These are phyloP conservation scores for Crenichthys baileyi DNA, from an alignment of 2,797 vertebrate species.

Conservation along the genomic window DNA sequence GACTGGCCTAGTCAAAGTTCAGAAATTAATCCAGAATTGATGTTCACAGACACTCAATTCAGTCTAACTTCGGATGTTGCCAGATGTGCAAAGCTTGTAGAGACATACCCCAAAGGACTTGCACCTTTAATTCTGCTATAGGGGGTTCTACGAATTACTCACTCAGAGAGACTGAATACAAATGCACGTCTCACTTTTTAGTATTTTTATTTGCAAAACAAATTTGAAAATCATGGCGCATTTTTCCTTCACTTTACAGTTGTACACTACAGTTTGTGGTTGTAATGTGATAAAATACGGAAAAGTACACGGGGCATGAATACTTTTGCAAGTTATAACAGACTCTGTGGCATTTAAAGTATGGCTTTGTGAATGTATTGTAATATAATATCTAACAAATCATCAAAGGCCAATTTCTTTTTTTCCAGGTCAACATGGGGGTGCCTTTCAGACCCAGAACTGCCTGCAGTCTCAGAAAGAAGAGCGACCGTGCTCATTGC, in stretches of 20 bases:
- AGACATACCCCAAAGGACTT: background rate
- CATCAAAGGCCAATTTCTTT: background rate
- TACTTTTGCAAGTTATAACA: background rate
- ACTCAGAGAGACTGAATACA: background rate
- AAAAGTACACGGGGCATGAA: background rate
- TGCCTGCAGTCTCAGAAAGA: constrained; percentile 14
- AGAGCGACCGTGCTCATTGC: constrained; percentile 49
- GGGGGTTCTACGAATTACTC: background rate
- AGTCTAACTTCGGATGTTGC: background rate
- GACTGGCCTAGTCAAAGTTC: background rate
- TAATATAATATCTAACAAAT: background rate
- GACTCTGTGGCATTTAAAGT: background rate
- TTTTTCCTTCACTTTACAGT: background rate
- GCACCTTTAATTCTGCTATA: background rate
- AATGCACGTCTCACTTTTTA: background rate
- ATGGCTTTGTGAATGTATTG: background rate
- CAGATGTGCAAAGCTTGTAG: background rate
- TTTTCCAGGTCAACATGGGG: constrained; percentile 51
- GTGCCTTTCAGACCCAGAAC: constrained; percentile 45
- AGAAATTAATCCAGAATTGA: background rate
- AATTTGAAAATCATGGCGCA: background rate
- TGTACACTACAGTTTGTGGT: background rate
- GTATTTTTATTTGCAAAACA: background rate
- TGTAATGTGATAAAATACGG: background rate
- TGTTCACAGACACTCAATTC: background rate